Conservation (phyloP, 2,113 vertebrate genomes). For the Oriolus oriolus region DNA sequence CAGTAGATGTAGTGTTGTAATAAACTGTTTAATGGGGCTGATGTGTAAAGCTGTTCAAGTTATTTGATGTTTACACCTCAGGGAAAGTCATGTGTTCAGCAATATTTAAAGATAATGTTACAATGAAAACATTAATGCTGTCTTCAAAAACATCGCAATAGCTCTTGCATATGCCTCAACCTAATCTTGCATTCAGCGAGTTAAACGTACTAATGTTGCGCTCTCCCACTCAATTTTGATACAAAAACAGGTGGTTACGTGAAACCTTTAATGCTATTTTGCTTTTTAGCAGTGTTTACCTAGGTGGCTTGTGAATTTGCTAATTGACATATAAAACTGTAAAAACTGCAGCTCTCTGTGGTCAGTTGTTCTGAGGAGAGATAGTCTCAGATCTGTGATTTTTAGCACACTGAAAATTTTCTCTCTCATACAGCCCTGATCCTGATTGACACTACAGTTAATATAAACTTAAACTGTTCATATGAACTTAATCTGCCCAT, state of each 20-base stretch:
- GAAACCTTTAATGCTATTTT: conserved; percentile 73
- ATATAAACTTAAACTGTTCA: neutral
- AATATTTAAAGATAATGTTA: conserved; percentile 82
- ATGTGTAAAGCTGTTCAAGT: conserved; percentile 88
- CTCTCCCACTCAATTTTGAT: conserved; percentile 72
- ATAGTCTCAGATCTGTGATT: neutral
- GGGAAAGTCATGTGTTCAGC: conserved; percentile 84
- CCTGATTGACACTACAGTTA: conserved; percentile 22
- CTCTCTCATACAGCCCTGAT: neutral
- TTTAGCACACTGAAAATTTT: conserved; percentile 17
- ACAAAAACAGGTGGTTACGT: conserved; percentile 67
- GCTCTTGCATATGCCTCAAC: conserved; percentile 74
- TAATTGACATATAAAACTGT: conserved; percentile 70
- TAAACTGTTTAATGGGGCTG: conserved; percentile 98
- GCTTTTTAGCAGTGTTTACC: conserved; percentile 74
- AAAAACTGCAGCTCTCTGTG: conserved; percentile 67
- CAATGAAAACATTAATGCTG: conserved; percentile 75
- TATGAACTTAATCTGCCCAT: neutral
- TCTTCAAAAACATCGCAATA: conserved; percentile 76
- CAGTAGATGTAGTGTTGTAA: conserved; percentile 99
- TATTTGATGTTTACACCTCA: conserved; percentile 88
- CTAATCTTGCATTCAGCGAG: conserved; percentile 73
- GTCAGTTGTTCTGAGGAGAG: conserved; percentile 25
- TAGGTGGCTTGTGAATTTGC: conserved; percentile 75
- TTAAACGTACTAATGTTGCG: conserved; percentile 73